A percentile compares a stretch with the other conserved stretches of the same genome.
Conservation (phyloP, 2,888 invertebrate species). For the Hyles lineata region DNA sequence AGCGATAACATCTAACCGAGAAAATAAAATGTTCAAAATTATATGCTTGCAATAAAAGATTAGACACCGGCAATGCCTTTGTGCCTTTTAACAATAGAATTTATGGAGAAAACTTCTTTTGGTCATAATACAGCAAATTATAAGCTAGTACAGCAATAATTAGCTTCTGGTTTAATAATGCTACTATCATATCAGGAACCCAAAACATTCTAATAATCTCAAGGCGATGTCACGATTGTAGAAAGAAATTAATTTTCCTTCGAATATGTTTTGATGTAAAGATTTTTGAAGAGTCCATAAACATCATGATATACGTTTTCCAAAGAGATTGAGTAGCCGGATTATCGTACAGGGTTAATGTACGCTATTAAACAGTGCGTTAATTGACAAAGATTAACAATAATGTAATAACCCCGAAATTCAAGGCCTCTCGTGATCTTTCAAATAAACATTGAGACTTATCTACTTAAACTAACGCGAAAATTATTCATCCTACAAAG, state of each 20-base stretch:
- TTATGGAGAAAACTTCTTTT: neutral
- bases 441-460: neutral
- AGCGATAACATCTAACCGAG: slow-evolving; percentile 16
- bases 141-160: no score
- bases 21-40: slow-evolving; percentile 8
- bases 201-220: neutral
- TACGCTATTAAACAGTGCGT: neutral
- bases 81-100: neutral
- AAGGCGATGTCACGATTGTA: neutral
- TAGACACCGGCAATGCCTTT: neutral
- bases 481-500: slow-evolving; percentile 3
- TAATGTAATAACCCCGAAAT: neutral
- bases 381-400: neutral
- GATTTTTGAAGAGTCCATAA: neutral
- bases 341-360: neutral
- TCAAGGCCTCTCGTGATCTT: neutral
- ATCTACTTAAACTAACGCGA: neutral
- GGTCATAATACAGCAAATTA: no score
- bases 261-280: neutral
- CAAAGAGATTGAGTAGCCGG: neutral
- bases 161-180: no score
- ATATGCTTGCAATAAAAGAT: neutral
- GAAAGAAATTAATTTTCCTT: neutral
- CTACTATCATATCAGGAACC: neutral
- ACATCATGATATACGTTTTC: neutral